Evolutionary conservation across 2,797 vertebrate species (phyloP).

Genomic region (Clarias platycephalus): DNA sequence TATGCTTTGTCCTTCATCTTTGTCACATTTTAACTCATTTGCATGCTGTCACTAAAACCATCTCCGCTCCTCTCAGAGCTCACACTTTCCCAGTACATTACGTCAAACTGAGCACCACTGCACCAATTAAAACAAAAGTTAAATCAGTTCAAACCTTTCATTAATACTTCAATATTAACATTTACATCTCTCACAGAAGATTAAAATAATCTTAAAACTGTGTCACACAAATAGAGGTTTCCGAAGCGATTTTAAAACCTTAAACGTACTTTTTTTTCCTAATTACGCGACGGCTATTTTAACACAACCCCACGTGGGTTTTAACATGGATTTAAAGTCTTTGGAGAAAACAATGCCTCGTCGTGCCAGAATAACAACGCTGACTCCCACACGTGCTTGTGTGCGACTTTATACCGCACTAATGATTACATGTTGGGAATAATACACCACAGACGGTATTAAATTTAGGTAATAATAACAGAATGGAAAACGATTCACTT

Average conservation of each 20-base stretch:
- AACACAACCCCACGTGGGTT: neutral
- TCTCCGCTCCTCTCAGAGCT: neutral
- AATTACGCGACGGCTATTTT: neutral
- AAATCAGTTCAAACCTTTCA: neutral
- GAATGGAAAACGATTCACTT: neutral
- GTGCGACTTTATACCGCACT: neutral
- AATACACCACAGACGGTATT: neutral
- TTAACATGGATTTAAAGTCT: too few species aligned
- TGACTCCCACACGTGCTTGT: neutral
- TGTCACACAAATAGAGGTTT: neutral
- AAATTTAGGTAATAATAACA: slow-evolving; percentile 5
- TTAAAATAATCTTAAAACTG: neutral
- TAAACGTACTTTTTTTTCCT: neutral
- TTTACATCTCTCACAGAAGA: neutral
- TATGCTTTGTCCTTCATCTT: neutral
- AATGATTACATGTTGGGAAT: neutral
- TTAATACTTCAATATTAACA: neutral
- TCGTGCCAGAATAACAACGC: neutral
- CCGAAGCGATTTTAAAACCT: neutral
- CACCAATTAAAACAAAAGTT: neutral
- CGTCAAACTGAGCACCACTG: neutral
- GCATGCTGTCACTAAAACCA: neutral
- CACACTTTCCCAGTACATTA: neutral
- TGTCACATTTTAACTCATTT: neutral
- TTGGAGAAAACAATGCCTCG: neutral